Conservation (phyloP, 2,888 invertebrate species). For the Cordilura impudica region DNA sequence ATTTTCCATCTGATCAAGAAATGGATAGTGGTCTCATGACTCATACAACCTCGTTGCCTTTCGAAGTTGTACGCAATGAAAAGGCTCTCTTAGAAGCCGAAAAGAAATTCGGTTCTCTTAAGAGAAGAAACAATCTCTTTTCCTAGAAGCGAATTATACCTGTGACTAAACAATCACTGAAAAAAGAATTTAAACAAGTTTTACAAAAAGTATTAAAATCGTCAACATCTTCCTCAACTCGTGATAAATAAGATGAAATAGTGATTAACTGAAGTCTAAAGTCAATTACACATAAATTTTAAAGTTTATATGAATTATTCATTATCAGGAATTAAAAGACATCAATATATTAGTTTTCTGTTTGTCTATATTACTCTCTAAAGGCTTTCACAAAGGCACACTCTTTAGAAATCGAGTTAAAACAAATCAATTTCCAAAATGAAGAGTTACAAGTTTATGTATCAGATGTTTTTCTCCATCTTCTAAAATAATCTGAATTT, state of each 20-base stretch:
- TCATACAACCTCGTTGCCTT: constrained; percentile 79
- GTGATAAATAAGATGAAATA: constrained; percentile 14
- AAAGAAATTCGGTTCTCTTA: constrained; percentile 79
- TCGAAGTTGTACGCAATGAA: constrained; percentile 82
- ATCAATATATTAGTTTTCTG: no score
- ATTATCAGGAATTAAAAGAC: no score
- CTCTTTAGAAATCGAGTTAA: no score
- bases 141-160: constrained; percentile 76
- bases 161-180: constrained; percentile 68
- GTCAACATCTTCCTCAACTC: constrained; percentile 23
- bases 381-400: no score
- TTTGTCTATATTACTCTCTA: no score
- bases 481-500: no score
- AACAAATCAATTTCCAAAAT: no score
- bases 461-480: no score
- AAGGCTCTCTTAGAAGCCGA: constrained; percentile 78
- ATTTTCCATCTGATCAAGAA: constrained; percentile 84
- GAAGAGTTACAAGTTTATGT: no score
- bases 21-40: constrained; percentile 71
- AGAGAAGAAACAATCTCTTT: constrained; percentile 80
- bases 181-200: constrained; percentile 69
- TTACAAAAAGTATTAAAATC: constrained; percentile 65
- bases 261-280: no score
- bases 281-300: no score
- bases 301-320: no score